A percentile compares a stretch with the other conserved stretches of the same genome.
These are phyloP conservation scores for Saxidomus purpurata DNA, from an alignment of 1,140 invertebrate species.

Conservation along the genomic window DNA sequence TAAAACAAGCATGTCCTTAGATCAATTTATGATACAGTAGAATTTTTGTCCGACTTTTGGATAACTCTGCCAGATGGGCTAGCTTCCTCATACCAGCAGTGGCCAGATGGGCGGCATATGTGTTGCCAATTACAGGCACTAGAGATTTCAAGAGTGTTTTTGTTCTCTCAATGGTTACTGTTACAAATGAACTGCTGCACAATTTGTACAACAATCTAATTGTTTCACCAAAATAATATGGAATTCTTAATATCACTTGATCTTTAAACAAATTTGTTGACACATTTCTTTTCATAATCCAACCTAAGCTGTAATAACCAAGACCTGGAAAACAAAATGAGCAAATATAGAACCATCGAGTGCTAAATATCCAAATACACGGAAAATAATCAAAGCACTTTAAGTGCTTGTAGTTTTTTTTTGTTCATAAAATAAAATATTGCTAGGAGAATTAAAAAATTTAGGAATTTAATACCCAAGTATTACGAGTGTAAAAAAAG, in stretches of 20 bases:
- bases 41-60: neutral
- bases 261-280: conserved; percentile 28
- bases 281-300: conserved; percentile 7
- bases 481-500: no score
- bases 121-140: conserved; percentile 14
- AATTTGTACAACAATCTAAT: conserved; percentile 29
- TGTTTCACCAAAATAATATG: conserved; percentile 11
- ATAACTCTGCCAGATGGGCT: neutral
- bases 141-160: conserved; percentile 47
- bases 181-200: conserved; percentile 18
- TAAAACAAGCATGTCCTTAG: no score
- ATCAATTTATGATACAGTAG: no score
- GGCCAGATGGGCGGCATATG: conserved; percentile 46
- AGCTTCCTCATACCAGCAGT: neutral
- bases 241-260: neutral
- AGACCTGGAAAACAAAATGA: neutral
- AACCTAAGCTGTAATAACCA: neutral
- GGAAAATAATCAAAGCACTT: neutral
- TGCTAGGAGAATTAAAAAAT: no score
- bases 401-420: neutral
- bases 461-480: no score
- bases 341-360: neutral
- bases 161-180: conserved; percentile 36
- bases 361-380: neutral
- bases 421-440: no score